Evolutionary conservation across 2,797 vertebrate genomes (phyloP).

Genomic region (Bryconaethiops microstoma): DNA sequence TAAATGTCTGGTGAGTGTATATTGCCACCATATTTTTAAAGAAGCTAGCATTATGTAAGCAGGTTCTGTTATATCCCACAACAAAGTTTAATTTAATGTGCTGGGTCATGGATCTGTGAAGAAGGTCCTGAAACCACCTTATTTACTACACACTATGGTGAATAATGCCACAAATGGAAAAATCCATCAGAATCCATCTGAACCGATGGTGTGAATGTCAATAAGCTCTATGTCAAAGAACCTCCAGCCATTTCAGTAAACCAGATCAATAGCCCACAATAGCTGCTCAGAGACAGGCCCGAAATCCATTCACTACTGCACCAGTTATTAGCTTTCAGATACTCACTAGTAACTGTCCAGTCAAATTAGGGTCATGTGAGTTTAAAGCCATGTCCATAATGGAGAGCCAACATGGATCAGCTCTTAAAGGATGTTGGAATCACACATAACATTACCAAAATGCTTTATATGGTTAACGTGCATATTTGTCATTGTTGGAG

Average conservation of each 20-base stretch:
- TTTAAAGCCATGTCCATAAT: not conserved
- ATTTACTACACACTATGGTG: slow-evolving; percentile 66
- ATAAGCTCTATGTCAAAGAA: slow-evolving; percentile 57
- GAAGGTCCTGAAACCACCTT: slow-evolving; percentile 52
- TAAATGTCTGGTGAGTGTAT: not conserved
- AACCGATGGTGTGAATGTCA: slow-evolving; percentile 58
- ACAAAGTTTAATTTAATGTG: slow-evolving; percentile 24
- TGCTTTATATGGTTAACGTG: not conserved
- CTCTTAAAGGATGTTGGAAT: not conserved
- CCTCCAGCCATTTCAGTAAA: slow-evolving; percentile 32
- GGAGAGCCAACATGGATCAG: not conserved
- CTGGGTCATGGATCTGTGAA: slow-evolving; percentile 38
- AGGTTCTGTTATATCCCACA: not conserved
- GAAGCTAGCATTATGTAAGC: not conserved
- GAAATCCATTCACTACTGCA: slow-evolving; percentile 9
- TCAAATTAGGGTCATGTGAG: not conserved
- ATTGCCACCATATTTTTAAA: not conserved
- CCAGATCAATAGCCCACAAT: slow-evolving; percentile 27
- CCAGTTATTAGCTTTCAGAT: not conserved
- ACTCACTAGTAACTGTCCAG: not conserved
- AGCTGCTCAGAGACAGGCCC: slow-evolving; percentile 16
- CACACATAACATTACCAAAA: not conserved
- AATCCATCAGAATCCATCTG: slow-evolving; percentile 64
- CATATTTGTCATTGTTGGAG: too few relatives aligned
- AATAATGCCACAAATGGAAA: slow-evolving; percentile 70